Evolutionary conservation across 2,113 vertebrate genomes (phyloP), one percentile per base, ranked within the genome.

Genomic region (Rattus norvegicus): DNA sequence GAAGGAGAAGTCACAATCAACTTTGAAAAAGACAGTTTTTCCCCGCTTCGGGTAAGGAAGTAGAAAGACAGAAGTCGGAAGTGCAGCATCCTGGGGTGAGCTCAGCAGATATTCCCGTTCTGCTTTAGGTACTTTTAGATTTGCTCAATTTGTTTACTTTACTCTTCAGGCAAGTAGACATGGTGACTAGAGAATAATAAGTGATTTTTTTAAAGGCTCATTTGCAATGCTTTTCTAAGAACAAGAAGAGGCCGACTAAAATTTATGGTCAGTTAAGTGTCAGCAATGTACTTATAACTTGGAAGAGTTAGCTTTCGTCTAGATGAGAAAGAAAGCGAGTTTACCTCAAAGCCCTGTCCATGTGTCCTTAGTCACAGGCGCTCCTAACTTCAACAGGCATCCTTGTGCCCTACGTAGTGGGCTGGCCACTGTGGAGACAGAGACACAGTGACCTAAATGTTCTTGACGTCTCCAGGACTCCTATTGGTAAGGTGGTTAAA

Each of bases 401-500:
- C 17, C 17, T 0, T 43, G n/a, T 63, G 7, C 36, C 16, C 77
- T n/a, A 36, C 77, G 6, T 16, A 16, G 19, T 7, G 8, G 1
- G 24, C 33, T 63, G 9, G 5, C 16, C 11, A 49, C 59, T 75
- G 2, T 61, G 43, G 22, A 19, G 69, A 80, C 11, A 19, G 5
- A 20, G 54, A 61, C 2, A 36, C 49, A 39, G 12, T 54, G 36
- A 20, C 73, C 11, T 36, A 79, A 65, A 87, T 1, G 22, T 80
- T 88, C 26, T n/a, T 80, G 39, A 89, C 54, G 33, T 95, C 86
- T 93, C 28, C 39, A 89, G 81, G 89, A 93, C 36, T 89, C 67
- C 63, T 83, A 52, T 63, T 69, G 70, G 20, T 47, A 73, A 72
- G 63, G 61, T 79, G 83, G 92, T 88, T 79, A 84, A 75, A 97